These are phyloP conservation scores for Leptinotarsa texana DNA, from an alignment of 1,140 invertebrate species.

Conservation along the genomic window DNA sequence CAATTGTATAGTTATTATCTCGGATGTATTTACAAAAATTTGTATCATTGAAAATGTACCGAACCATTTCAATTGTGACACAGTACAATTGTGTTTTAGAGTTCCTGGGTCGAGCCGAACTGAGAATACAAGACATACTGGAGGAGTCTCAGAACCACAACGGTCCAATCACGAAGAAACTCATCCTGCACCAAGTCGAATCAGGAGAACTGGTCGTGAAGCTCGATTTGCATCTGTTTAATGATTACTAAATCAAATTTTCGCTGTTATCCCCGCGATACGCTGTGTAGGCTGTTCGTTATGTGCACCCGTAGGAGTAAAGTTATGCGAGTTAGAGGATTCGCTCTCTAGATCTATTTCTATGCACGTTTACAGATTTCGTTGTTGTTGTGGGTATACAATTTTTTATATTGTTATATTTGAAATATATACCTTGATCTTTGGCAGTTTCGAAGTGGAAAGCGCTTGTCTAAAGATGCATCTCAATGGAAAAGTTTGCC, in stretches of 20 bases:
- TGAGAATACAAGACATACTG: constrained; percentile 71
- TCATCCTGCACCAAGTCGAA: constrained; percentile 74
- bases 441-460: background rate
- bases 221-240: constrained; percentile 74
- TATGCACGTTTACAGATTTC: background rate
- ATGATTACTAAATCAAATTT: constrained; percentile 41
- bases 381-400: background rate
- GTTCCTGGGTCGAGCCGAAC: constrained; percentile 77
- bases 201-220: constrained; percentile 74
- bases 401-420: constrained; percentile 2
- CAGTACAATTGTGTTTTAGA: constrained; percentile 57
- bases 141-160: constrained; percentile 64
- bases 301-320: background rate
- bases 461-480: background rate
- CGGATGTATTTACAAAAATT: background rate
- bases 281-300: background rate
- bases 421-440: background rate
- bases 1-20: too few species aligned
- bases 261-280: background rate
- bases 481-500: background rate
- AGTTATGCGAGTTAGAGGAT: background rate
- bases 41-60: background rate
- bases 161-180: constrained; percentile 71
- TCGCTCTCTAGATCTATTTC: background rate
- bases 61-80: background rate